phyloP scores from a whole-genome alignment of 2,797 vertebrate genomes.

The Dryobates pubescens region DNA sequence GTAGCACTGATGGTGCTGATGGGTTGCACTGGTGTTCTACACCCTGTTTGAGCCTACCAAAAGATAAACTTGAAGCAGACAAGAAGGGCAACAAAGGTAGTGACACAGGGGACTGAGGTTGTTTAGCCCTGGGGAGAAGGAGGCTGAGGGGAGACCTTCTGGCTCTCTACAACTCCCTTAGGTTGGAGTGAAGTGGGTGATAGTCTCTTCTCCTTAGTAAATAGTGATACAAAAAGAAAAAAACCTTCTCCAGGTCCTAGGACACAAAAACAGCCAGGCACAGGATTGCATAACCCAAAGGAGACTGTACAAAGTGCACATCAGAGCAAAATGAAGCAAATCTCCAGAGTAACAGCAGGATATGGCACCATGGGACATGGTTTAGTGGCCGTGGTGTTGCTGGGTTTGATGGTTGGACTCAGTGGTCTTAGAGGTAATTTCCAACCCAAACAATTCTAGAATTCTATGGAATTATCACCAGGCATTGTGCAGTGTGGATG shows the following conservation, averaged over 20 bases:
- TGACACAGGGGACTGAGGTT: too few relatives aligned
- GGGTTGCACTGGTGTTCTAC: neutral
- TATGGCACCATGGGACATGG: too few relatives aligned
- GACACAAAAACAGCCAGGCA: neutral
- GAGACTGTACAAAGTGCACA: neutral
- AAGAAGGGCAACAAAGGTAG: too few relatives aligned
- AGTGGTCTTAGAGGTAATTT: too few relatives aligned
- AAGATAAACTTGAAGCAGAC: neutral
- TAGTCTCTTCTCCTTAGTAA: too few relatives aligned
- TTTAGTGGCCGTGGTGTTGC: too few relatives aligned
- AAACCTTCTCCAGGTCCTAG: neutral
- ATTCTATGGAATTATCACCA: neutral
- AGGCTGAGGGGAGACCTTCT: too few relatives aligned
- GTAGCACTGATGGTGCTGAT: neutral
- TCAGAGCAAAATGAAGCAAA: neutral
- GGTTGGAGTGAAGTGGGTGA: too few relatives aligned
- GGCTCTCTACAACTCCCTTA: too few relatives aligned
- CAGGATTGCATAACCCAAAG: fast-evolving
- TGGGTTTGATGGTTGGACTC: too few relatives aligned
- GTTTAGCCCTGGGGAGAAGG: too few relatives aligned
- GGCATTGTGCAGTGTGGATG: neutral
- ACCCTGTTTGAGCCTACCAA: neutral
- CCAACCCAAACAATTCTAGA: too few relatives aligned
- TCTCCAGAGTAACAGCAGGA: neutral
- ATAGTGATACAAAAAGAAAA: neutral